Evolutionary conservation across 2,113 vertebrate species (phyloP).

Genomic region (Grammatotria lemairii): DNA sequence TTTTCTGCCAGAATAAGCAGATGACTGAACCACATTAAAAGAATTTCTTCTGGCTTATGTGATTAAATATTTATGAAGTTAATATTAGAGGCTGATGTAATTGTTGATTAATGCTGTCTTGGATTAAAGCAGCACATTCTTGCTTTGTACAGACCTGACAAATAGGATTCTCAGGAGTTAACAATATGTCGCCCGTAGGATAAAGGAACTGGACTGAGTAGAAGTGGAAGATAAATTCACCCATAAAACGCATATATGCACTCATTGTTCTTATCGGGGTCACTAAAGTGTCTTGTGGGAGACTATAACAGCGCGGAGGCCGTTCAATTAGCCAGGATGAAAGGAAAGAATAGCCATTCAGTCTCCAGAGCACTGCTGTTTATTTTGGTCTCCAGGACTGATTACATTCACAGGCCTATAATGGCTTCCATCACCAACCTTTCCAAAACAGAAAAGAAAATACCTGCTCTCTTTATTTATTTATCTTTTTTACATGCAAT

Average conservation of each 20-base stretch:
- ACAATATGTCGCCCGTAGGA: not conserved
- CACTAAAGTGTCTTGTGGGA: not conserved
- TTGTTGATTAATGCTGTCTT: not conserved
- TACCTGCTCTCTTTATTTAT: not conserved
- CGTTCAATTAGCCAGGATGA: slow-evolving; percentile 22
- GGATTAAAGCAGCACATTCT: not conserved
- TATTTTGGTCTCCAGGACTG: slow-evolving; percentile 29
- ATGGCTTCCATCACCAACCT: slow-evolving; percentile 39
- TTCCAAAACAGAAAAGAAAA: slow-evolving; percentile 1
- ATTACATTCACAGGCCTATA: slow-evolving; percentile 30
- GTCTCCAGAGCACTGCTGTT: slow-evolving; percentile 11
- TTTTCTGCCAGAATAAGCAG: not conserved
- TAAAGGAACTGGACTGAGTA: not conserved
- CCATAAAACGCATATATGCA: not conserved
- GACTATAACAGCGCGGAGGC: not conserved
- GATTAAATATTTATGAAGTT: not conserved
- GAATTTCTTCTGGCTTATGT: not conserved
- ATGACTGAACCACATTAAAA: not conserved
- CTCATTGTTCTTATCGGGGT: not conserved
- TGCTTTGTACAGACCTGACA: not conserved
- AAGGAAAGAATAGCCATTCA: slow-evolving; percentile 10
- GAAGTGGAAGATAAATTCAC: not conserved
- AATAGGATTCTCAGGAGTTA: not conserved
- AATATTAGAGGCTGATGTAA: not conserved
- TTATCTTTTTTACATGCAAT: not conserved